A percentile compares a stretch with the other conserved stretches of the same genome.
phyloP scores from a whole-genome alignment of 2,797 vertebrate genomes.

The Nannoperca australis region DNA sequence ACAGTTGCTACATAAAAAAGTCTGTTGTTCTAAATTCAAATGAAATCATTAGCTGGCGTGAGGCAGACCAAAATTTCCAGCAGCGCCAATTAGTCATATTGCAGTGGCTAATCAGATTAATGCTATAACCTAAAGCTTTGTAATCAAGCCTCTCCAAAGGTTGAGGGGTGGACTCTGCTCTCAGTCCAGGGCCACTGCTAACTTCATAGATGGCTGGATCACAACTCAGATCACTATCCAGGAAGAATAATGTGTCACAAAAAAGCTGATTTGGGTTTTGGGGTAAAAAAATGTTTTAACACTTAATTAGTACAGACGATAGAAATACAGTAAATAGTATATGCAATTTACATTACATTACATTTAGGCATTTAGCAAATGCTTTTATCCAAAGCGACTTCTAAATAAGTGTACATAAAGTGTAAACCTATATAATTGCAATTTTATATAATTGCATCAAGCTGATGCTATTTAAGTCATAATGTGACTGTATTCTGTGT shows the following conservation, averaged over 20 bases:
- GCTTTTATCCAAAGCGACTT: too few relatives aligned
- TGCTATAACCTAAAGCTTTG: slow-evolving; percentile 12
- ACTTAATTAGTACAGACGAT: too few relatives aligned
- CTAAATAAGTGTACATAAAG: too few relatives aligned
- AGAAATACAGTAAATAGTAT: too few relatives aligned
- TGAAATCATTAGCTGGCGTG: slow-evolving; percentile 36
- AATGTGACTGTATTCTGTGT: neutral
- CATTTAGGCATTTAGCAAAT: too few relatives aligned
- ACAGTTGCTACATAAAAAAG: neutral
- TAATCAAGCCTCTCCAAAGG: slow-evolving; percentile 24
- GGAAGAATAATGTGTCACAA: neutral
- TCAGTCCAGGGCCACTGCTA: slow-evolving; percentile 17
- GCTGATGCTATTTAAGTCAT: neutral
- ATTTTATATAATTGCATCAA: too few relatives aligned
- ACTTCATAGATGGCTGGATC: neutral
- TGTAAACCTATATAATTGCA: too few relatives aligned
- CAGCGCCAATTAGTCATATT: slow-evolving; percentile 43
- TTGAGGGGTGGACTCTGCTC: slow-evolving; percentile 18
- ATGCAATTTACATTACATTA: too few relatives aligned
- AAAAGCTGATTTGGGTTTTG: slow-evolving; percentile 3
- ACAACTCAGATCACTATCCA: neutral
- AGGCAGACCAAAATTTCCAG: slow-evolving; percentile 19
- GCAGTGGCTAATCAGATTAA: slow-evolving; percentile 35
- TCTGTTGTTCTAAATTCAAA: slow-evolving; percentile 23
- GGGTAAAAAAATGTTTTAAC: neutral